Base-by-base conservation (phyloP, 2,888 invertebrate species). In the Netelia inedita region DNA sequence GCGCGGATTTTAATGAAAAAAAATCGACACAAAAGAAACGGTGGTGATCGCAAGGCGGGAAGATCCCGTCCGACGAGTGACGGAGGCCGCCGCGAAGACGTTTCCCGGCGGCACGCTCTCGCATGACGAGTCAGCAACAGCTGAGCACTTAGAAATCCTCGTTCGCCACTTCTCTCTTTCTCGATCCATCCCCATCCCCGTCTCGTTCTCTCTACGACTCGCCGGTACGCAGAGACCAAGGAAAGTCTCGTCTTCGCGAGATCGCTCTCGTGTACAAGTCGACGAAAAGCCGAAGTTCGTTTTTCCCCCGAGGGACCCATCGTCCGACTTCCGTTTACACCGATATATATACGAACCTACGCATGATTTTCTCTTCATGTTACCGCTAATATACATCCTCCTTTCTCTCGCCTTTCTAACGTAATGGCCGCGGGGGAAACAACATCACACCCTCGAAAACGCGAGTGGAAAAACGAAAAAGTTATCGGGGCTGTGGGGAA, bases 101-200 rank as follows among this genome's bases (percentile, higher is more conserved):
- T 41, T 41, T 28, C 59, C 71, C 74, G 76, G 68, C 66, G 76
- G 84, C 84, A 80, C 80, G 82, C 75, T 76, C 76, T 63, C 86
- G 86, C 85, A 85, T 89, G 90, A 90, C 89, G 88, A 89, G 91
- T 87, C 88, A 85, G 89, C 88, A 91, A 91, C 92, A 92, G 92
- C 92, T 92, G 92, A 93, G 87, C 91, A 91, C 92, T 92, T 91
- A 90, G 88, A 89, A 83, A 73, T 86, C 85, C 85, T 85, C 82
- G 74, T 65, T 82, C 85, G 73, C 61, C 85, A 84, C 83, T 82
- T 75, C 65, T 53, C 79, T 23, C 55, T 55, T 72, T 55, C 80
- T 43, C 14, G 10, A 46, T 14, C 46, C 46, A 46, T 46, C 14
- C 14, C 14, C 14, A 10, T 79, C 63, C 53, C 55, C 16, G n/a